phyloP scores from a whole-genome alignment of 2,888 invertebrate genomes.

The Lamellibrachia columna region DNA sequence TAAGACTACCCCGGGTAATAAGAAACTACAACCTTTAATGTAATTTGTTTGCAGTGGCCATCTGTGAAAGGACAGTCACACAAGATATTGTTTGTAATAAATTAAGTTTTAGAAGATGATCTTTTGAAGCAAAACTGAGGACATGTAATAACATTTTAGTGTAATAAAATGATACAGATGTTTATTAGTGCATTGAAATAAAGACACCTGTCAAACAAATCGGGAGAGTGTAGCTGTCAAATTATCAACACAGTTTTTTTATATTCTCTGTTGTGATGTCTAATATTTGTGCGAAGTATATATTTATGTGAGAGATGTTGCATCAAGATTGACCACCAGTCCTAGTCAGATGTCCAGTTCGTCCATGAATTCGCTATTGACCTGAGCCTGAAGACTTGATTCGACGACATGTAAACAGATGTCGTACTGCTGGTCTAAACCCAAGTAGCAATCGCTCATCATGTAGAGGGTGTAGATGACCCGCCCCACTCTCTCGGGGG shows the following conservation, averaged over 20 bases:
- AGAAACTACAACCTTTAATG: not conserved
- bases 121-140: not conserved
- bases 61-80: not conserved
- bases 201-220: not conserved
- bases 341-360: constrained; percentile 47
- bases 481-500: constrained; percentile 70
- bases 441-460: constrained; percentile 91
- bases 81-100: not conserved
- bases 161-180: not conserved
- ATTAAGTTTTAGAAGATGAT: not conserved
- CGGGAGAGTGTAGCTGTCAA: not conserved
- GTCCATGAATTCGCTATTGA: constrained; percentile 54
- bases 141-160: not conserved
- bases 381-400: constrained; percentile 56
- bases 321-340: constrained; percentile 20
- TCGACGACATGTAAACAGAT: constrained; percentile 65
- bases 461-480: constrained; percentile 82
- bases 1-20: not conserved
- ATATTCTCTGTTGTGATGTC: not conserved
- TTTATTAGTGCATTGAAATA: too few relatives aligned
- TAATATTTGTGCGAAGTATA: not conserved
- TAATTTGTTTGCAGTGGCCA: not conserved
- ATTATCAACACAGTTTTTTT: not conserved
- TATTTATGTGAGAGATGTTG: not conserved
- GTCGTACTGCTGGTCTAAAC: constrained; percentile 89